phyloP scores from a whole-genome alignment of 2,113 vertebrate species.

The Ailuropoda melanoleuca region DNA sequence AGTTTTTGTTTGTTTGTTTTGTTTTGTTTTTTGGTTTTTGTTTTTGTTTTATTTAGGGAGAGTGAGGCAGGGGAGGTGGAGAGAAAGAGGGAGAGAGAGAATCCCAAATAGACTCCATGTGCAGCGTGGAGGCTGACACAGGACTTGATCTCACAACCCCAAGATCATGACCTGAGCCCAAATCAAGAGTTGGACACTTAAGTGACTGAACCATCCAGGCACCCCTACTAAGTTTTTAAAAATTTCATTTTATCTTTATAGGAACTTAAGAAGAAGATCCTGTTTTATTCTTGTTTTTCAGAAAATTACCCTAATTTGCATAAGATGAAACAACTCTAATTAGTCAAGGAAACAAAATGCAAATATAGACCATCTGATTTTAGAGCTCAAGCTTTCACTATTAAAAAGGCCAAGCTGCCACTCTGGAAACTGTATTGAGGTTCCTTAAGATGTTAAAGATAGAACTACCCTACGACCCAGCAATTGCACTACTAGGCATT shows the following conservation, averaged over 20 bases:
- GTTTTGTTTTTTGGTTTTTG: background rate
- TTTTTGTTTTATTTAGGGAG: background rate
- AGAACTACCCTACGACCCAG: background rate
- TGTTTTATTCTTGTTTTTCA: conserved; percentile 1
- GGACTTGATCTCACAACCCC: background rate
- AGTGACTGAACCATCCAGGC: background rate
- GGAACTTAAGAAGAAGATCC: background rate
- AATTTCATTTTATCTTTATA: background rate
- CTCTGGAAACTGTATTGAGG: no score
- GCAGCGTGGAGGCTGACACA: background rate
- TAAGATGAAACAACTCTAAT: background rate
- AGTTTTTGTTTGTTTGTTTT: background rate
- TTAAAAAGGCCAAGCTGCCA: background rate
- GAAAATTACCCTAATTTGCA: background rate
- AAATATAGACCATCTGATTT: background rate
- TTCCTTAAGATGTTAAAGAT: no score
- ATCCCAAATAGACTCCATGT: background rate
- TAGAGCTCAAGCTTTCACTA: background rate
- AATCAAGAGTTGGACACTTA: background rate
- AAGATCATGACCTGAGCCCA: background rate
- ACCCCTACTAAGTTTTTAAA: background rate
- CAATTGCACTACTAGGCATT: background rate
- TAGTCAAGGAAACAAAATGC: background rate
- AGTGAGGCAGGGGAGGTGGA: background rate
- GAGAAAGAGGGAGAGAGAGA: background rate